Evolutionary conservation across 2,113 vertebrate species (phyloP), one percentile per base, ranked within the genome.

Genomic region (Lucifuga dentata): DNA sequence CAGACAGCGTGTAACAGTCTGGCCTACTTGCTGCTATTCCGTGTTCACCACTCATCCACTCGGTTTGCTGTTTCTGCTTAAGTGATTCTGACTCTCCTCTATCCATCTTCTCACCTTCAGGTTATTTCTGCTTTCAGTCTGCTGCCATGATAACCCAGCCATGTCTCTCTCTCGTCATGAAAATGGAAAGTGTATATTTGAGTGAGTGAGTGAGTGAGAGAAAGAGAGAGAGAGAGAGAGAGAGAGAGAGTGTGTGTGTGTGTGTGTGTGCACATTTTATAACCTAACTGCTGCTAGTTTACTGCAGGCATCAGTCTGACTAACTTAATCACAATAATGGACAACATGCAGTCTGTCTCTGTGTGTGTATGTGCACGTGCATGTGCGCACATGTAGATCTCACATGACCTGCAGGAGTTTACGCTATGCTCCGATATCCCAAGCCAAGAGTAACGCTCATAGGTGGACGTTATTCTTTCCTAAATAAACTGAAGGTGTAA

Each of bases 381-480:
- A n/a, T n/a, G n/a, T n/a, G n/a, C n/a, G n/a, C n/a, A n/a, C n/a
- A n/a, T n/a, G n/a, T n/a, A 49, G 21, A 69, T 16, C 50, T 78
- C 35, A 71, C 43, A 59, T 45, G 55, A 69, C 58, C 66, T 75
- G 74, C 49, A 3, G 43, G 23, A 40, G 61, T 81, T 60, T 20
- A 17, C 33, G 39, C 26, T 19, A 32, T 38, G 39, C n/a, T n/a
- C n/a, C n/a, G n/a, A n/a, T n/a, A n/a, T n/a, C 39, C 50, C 0
- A 35, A 74, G 52, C 75, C 66, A 73, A 65, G 23, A 41, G 44
- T 6, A 59, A 55, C 45, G 4, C 38, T 46, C 60, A 21, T 55
- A 52, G 26, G 5, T 4, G 39, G 38, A 8, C 29, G 59, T 35
- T 38, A 67, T 15, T 35, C 39, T 57, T 45, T 5, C 26, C 21